A percentile compares a stretch with the other conserved stretches of the same genome.
Evolutionary conservation across 2,888 invertebrate species (phyloP).

Genomic region (Pasiphila rectangulata): DNA sequence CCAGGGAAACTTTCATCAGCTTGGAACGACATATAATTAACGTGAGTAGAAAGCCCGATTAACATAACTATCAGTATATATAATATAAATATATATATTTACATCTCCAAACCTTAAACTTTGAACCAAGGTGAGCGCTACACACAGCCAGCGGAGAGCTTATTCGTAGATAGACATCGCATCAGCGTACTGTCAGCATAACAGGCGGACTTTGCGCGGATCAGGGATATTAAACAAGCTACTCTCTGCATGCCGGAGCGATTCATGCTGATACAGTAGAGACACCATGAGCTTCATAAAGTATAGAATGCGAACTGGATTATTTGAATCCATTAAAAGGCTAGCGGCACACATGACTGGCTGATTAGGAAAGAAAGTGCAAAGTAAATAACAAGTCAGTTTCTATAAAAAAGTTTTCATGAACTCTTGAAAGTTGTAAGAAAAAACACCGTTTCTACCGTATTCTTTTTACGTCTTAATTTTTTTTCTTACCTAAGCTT

Average conservation of each 20-base stretch:
- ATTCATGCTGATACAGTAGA: constrained; percentile 34
- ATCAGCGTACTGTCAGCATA: constrained; percentile 58
- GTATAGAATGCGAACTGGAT: not conserved
- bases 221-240: constrained; percentile 63
- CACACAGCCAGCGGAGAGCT: not conserved
- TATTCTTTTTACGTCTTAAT: no score
- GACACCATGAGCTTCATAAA: not conserved
- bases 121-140: not conserved
- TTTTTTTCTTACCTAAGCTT: no score
- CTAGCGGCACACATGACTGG: not conserved
- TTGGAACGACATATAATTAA: no score
- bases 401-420: no score
- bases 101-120: no score
- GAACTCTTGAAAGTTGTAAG: no score
- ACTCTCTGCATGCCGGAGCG: constrained; percentile 29
- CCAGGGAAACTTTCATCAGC: no score
- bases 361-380: no score
- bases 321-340: not conserved
- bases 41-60: no score
- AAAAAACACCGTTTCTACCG: no score
- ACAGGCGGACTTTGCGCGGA: constrained; percentile 61
- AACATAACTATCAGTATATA: no score
- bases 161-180: constrained; percentile 46
- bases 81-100: not conserved
- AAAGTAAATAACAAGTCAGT: no score